Evolutionary conservation across 1,140 invertebrate genomes (phyloP).

Genomic region (Drosophila serrata): DNA sequence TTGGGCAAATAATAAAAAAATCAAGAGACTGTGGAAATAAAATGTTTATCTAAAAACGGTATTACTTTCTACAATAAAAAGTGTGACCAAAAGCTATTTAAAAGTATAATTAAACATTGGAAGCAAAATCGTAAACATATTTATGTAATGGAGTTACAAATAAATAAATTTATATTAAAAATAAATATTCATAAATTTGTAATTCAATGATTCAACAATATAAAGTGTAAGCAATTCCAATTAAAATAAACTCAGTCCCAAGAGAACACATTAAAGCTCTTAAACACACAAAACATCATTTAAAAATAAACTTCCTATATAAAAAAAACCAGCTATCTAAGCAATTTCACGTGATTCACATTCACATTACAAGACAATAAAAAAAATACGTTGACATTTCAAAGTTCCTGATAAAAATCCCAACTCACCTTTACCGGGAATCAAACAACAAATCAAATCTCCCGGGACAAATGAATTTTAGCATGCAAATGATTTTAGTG

Average conservation of each 20-base stretch:
- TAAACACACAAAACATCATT: neutral
- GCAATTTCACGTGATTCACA: constrained; percentile 38
- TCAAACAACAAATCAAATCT: constrained; percentile 38
- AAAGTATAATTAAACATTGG: neutral
- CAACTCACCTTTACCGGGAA: constrained; percentile 36
- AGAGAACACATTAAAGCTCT: neutral
- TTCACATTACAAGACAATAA: constrained; percentile 36
- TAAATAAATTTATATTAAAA: neutral
- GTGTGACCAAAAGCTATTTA: neutral
- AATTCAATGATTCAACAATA: neutral
- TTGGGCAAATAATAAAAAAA: neutral
- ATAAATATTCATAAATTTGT: neutral
- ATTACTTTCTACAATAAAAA: neutral
- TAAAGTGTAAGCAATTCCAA: neutral
- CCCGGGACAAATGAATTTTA: constrained; percentile 34
- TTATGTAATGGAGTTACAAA: neutral
- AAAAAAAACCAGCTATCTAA: constrained; percentile 12
- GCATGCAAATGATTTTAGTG: constrained; percentile 48
- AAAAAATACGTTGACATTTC: constrained; percentile 38
- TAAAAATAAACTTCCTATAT: constrained; percentile 29
- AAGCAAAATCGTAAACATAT: neutral
- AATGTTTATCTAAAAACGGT: neutral
- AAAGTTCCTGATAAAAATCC: constrained; percentile 32
- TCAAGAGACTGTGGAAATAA: neutral
- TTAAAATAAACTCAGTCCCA: neutral